These are phyloP conservation scores for Protonemura montana DNA, from an alignment of 2,888 invertebrate genomes.

Conservation along the genomic window DNA sequence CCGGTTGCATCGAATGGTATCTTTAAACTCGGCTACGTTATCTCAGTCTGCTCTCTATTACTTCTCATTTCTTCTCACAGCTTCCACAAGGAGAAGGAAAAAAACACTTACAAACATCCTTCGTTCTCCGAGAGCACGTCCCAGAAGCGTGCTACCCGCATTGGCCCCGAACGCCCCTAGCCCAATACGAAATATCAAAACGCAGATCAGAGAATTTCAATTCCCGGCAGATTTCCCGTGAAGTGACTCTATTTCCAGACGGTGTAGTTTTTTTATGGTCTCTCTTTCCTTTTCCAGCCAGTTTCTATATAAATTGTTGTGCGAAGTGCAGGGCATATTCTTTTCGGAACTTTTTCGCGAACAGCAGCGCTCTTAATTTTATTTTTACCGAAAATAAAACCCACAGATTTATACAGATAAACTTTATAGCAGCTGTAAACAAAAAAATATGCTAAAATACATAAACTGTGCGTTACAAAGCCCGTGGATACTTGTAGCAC, in stretches of 20 bases:
- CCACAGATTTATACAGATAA: not conserved
- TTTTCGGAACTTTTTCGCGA: not conserved
- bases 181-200: not conserved
- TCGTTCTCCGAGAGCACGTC: not conserved
- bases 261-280: not conserved
- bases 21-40: constrained; percentile 17
- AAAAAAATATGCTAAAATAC: constrained; percentile 8
- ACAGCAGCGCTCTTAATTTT: not conserved
- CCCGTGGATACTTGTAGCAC: not conserved
- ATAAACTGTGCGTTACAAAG: not conserved
- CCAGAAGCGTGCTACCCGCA: not conserved
- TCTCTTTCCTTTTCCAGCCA: not conserved
- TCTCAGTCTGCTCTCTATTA: constrained; percentile 24
- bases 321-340: not conserved
- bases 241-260: not conserved
- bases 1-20: constrained; percentile 32
- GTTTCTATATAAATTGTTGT: not conserved
- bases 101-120: not conserved
- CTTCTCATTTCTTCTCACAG: constrained; percentile 32
- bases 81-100: not conserved
- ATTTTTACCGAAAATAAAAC: not conserved
- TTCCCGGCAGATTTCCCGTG: not conserved
- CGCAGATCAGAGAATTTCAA: not conserved
- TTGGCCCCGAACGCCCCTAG: not conserved
- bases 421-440: not conserved